These are phyloP conservation scores for Aleiodes testaceus DNA, from an alignment of 2,888 invertebrate genomes.

Conservation along the genomic window DNA sequence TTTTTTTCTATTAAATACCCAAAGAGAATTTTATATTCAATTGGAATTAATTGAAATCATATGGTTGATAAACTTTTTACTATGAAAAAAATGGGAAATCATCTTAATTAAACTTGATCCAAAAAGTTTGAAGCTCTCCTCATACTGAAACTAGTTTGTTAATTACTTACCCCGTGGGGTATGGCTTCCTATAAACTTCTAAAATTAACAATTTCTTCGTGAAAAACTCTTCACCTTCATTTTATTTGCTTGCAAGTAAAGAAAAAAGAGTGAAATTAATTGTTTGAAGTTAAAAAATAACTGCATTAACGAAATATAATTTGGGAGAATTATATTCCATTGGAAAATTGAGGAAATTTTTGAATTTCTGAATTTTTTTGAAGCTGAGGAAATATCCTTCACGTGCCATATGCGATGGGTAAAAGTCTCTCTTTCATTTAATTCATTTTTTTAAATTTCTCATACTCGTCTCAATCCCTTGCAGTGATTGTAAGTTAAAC, in stretches of 20 bases:
- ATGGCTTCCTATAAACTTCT: slow-evolving; percentile 36
- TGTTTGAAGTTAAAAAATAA: background rate
- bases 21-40: background rate
- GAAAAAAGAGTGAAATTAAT: background rate
- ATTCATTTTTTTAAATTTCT: slow-evolving; percentile 16
- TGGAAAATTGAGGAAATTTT: no score
- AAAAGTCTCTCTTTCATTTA: slow-evolving; percentile 52
- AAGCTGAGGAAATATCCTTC: slow-evolving; percentile 64
- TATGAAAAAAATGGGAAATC: background rate
- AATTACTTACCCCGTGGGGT: slow-evolving; percentile 30
- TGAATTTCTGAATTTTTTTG: no score
- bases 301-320: slow-evolving; percentile 9
- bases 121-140: slow-evolving; percentile 33
- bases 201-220: slow-evolving; percentile 35
- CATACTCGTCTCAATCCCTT: slow-evolving; percentile 3
- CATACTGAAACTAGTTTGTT: slow-evolving; percentile 31
- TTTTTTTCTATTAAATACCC: no score
- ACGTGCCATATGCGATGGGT: slow-evolving; percentile 58
- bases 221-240: slow-evolving; percentile 6
- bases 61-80: slow-evolving; percentile 6
- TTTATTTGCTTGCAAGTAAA: background rate
- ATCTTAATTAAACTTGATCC: slow-evolving; percentile 29
- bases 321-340: background rate
- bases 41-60: slow-evolving; percentile 3
- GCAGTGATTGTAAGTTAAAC: slow-evolving; percentile 1